phyloP scores from a whole-genome alignment of 1,140 invertebrate species.

The Nylanderia fulva region DNA sequence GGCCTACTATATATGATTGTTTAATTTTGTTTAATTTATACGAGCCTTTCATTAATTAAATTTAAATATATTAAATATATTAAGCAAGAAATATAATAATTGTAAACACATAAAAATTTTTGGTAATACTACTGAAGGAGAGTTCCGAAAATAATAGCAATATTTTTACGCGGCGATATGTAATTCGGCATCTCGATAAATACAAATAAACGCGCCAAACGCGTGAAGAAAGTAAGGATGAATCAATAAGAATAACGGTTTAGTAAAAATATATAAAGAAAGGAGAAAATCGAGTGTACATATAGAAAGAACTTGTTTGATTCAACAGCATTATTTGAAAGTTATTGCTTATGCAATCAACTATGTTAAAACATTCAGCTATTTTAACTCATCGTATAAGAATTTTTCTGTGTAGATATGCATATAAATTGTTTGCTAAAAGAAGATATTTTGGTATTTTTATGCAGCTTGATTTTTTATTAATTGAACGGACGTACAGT shows the following conservation, averaged over 20 bases:
- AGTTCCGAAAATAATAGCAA: no score
- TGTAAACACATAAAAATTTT: no score
- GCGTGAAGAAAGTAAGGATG: no score
- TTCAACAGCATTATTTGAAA: constrained; percentile 32
- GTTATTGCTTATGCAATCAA: constrained; percentile 58
- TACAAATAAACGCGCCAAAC: no score
- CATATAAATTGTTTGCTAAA: constrained; percentile 2
- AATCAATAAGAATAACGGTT: neutral
- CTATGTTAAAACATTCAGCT: constrained; percentile 25
- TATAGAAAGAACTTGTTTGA: constrained; percentile 26
- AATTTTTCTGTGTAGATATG: neutral
- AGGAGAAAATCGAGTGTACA: neutral
- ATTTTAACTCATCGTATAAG: constrained; percentile 25
- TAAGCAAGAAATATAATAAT: neutral
- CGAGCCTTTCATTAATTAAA: no score
- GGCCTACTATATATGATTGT: no score
- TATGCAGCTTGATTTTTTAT: neutral
- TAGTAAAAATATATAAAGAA: neutral
- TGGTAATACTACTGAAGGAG: no score
- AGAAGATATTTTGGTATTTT: neutral
- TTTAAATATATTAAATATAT: no score
- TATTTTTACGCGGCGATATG: no score
- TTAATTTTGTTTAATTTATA: no score
- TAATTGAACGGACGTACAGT: neutral
- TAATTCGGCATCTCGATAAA: no score